Base-by-base conservation (phyloP, 2,888 invertebrate genomes). In the Eristalis arbustorum region DNA sequence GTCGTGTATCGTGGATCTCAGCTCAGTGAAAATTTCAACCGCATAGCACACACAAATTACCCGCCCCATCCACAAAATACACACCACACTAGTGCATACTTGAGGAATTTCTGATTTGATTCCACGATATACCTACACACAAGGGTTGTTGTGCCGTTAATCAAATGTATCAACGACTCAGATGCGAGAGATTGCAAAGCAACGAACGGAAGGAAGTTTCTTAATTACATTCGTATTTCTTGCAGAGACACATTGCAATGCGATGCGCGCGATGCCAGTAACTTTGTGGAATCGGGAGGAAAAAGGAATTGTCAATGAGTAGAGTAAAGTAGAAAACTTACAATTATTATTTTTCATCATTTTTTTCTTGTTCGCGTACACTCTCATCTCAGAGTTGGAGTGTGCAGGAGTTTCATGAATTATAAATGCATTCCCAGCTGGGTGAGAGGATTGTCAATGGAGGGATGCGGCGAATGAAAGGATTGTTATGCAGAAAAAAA, bases 181-280 rank as follows among this genome's bases (percentile, higher is more conserved):
- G n/a, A n/a, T n/a, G n/a, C n/a, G n/a, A n/a, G 49, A 49, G 49
- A 49, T 49, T 49, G 49, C 49, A 49, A 18, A n/a, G 49, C 49
- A 49, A 49, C 49, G 49, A 49, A 49, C 49, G 49, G 49, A 59
- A 59, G 59, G 25, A 59, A 59, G 59, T 59, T 59, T 59, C 59
- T 59, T 59, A 59, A 59, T 59, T 59, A 23, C 59, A 28, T 59
- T 59, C 59, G 59, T 25, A 59, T 59, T 59, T 59, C 59, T 49
- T 49, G 49, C 49, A 49, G 37, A 37, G 37, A 37, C 13, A 37
- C 37, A 37, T 37, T 37, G 49, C 49, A 49, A 18, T 18, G 49
- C 18, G 49, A 49, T 49, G 25, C 25, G 25, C 25, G 18, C 49
- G 49, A 49, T 49, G 49, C 18, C n/a, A 49, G 18, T 49, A 49